phyloP scores from a whole-genome alignment of 2,888 invertebrate genomes.

The Incurvaria masculella region DNA sequence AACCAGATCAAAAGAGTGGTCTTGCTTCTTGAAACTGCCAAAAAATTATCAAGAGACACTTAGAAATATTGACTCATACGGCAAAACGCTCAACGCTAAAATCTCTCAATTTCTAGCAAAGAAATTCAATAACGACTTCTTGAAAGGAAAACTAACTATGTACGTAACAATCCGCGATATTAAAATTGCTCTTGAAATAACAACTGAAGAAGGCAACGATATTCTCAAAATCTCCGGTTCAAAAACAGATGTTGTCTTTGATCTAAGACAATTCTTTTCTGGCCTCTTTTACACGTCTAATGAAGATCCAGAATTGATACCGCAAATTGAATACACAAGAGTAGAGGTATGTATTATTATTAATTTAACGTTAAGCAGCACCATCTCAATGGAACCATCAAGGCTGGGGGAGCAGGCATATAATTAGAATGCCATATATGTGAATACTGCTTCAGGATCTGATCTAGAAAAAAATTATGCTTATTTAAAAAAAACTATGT shows the following conservation, averaged over 20 bases:
- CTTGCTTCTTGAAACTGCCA: conserved; percentile 31
- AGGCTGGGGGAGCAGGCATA: too few relatives aligned
- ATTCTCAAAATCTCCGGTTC: conserved; percentile 26
- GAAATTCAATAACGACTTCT: conserved; percentile 27
- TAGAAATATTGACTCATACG: conserved; percentile 17
- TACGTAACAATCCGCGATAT: conserved; percentile 7
- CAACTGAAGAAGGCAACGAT: conserved; percentile 27
- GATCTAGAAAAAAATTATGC: too few relatives aligned
- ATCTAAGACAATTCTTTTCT: conserved; percentile 33
- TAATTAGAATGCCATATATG: too few relatives aligned
- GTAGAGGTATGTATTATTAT: conserved; percentile 27
- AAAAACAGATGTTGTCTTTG: conserved; percentile 24
- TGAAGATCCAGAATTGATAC: conserved; percentile 22
- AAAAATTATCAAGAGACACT: conserved; percentile 24
- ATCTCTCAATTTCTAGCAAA: conserved; percentile 21
- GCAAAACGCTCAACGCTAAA: conserved; percentile 21
- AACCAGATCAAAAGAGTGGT: conserved; percentile 17
- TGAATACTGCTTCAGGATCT: too few relatives aligned
- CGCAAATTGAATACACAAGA: conserved; percentile 26
- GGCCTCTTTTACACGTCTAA: conserved; percentile 25
- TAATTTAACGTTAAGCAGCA: too few relatives aligned
- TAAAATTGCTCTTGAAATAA: conserved; percentile 23
- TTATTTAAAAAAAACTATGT: too few relatives aligned
- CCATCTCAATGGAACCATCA: too few relatives aligned
- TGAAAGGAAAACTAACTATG: conserved; percentile 21